A percentile compares a stretch with the other conserved stretches of the same genome.
These are phyloP conservation scores for Tragelaphus eurycerus DNA, from an alignment of 2,797 vertebrate species.

Conservation along the genomic window DNA sequence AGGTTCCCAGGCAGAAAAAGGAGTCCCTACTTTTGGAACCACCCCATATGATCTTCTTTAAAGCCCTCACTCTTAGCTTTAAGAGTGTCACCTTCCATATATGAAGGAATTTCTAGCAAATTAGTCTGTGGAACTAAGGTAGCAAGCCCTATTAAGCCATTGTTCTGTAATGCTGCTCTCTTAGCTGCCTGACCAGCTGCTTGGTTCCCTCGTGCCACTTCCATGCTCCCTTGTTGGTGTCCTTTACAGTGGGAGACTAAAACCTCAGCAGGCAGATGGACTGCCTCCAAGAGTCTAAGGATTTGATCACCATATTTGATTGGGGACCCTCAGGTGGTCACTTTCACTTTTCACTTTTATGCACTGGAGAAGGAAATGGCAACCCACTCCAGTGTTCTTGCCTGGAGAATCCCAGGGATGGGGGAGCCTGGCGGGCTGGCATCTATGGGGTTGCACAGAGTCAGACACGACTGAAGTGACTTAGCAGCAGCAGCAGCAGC, in stretches of 20 bases:
- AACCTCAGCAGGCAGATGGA: too few relatives aligned
- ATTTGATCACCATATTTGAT: too few relatives aligned
- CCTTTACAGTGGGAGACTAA: neutral
- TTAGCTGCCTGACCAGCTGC: neutral
- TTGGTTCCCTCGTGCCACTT: neutral
- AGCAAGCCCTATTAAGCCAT: neutral
- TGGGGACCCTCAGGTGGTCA: too few relatives aligned
- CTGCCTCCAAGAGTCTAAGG: too few relatives aligned
- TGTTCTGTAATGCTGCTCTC: neutral
- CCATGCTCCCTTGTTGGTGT: neutral
- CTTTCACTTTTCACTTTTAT: too few relatives aligned
- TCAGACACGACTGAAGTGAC: too few relatives aligned
- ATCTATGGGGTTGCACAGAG: too few relatives aligned
- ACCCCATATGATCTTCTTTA: neutral
- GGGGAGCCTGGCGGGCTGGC: too few relatives aligned
- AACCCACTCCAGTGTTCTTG: too few relatives aligned
- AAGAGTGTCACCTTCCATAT: neutral
- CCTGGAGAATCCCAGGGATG: too few relatives aligned
- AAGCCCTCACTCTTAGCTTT: neutral
- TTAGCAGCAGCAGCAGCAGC: too few relatives aligned
- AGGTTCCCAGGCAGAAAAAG: neutral
- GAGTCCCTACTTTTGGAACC: neutral
- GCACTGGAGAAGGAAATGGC: too few relatives aligned
- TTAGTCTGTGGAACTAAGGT: neutral
- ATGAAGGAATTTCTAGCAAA: neutral